Evolutionary conservation across 2,113 vertebrate species (phyloP).

Genomic region (Cyphomyrus discorhynchus): DNA sequence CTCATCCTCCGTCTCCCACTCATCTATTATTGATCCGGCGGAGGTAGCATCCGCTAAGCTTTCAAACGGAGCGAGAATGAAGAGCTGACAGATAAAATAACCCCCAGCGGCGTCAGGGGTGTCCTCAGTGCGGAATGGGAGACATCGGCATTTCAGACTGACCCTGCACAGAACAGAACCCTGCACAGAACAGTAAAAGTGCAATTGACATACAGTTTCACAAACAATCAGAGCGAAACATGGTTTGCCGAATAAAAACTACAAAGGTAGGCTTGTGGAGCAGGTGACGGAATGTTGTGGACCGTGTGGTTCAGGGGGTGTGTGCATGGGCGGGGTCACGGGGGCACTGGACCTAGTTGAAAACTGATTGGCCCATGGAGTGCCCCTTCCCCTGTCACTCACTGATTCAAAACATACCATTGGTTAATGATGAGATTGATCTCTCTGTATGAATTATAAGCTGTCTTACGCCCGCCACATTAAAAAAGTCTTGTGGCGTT

Average conservation of each 20-base stretch:
- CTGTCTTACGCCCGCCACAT: not conserved
- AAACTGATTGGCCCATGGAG: not conserved
- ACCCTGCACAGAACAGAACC: not conserved
- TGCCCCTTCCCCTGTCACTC: not conserved
- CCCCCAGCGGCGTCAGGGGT: not conserved
- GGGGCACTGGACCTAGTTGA: not conserved
- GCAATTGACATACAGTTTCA: not conserved
- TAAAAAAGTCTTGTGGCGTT: not conserved
- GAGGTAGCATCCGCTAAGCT: not conserved
- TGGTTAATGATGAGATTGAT: not conserved
- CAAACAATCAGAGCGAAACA: not conserved
- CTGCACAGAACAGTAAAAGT: not conserved
- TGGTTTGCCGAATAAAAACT: not conserved
- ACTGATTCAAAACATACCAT: not conserved
- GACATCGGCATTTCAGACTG: not conserved
- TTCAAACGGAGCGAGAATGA: constrained; percentile 1
- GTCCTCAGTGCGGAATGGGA: not conserved
- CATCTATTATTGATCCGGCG: constrained; percentile 2
- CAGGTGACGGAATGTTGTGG: not conserved
- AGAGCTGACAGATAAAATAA: not conserved
- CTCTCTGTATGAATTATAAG: not conserved
- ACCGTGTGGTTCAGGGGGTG: not conserved
- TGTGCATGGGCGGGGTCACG: not conserved
- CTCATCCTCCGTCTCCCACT: not conserved
- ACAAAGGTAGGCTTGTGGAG: not conserved